Evolutionary conservation across 2,797 vertebrate species (phyloP).

Genomic region (Cyclopterus lumpus): DNA sequence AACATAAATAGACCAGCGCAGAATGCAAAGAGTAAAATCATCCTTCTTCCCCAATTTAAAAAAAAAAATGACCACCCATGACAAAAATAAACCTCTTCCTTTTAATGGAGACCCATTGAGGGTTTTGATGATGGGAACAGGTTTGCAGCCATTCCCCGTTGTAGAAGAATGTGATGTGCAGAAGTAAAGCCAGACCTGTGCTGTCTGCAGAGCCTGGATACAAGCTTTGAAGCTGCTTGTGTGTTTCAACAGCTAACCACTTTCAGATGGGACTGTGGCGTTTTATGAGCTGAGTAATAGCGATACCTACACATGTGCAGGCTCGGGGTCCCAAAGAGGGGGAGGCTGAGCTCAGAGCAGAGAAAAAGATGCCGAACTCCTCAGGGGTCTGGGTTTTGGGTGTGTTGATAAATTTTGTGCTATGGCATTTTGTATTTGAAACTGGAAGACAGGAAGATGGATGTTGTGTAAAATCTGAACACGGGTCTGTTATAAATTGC

Average conservation of each 20-base stretch:
- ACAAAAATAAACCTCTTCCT: slow-evolving; percentile 68
- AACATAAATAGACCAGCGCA: slow-evolving; percentile 46
- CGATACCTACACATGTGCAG: slow-evolving; percentile 85
- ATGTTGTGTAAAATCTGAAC: slow-evolving; percentile 37
- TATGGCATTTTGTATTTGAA: slow-evolving; percentile 41
- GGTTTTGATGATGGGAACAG: slow-evolving; percentile 73
- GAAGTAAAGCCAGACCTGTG: slow-evolving; percentile 65
- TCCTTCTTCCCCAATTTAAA: slow-evolving; percentile 32
- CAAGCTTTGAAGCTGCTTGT: slow-evolving; percentile 85
- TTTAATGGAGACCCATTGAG: slow-evolving; percentile 46
- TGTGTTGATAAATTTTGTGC: slow-evolving; percentile 59
- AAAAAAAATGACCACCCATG: slow-evolving; percentile 47
- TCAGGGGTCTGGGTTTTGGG: slow-evolving; percentile 57
- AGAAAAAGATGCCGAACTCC: slow-evolving; percentile 62
- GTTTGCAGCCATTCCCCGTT: slow-evolving; percentile 74
- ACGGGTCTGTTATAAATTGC: slow-evolving; percentile 24
- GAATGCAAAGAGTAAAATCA: slow-evolving; percentile 33
- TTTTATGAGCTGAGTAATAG: slow-evolving; percentile 85
- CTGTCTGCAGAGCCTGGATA: slow-evolving; percentile 77
- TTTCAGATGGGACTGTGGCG: slow-evolving; percentile 87
- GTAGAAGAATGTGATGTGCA: slow-evolving; percentile 77
- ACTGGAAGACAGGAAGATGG: slow-evolving; percentile 37
- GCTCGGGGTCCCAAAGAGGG: slow-evolving; percentile 80
- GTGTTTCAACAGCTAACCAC: slow-evolving; percentile 86
- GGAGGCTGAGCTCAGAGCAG: slow-evolving; percentile 64